These are phyloP conservation scores for Coelopa frigida DNA, from an alignment of 1,140 invertebrate species.

Conservation along the genomic window DNA sequence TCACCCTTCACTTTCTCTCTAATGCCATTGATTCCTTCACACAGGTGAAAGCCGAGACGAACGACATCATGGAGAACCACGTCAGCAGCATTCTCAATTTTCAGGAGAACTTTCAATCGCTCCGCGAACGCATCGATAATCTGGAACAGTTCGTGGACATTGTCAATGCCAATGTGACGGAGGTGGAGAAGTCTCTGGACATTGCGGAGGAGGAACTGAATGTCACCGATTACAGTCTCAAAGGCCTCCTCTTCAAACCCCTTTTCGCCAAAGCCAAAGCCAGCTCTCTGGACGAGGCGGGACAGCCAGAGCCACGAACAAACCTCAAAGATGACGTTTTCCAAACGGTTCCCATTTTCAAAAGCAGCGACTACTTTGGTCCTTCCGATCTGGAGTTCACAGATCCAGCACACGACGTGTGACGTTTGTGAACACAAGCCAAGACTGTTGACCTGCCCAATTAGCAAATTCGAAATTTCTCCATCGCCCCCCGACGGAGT, in stretches of 20 bases:
- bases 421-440: too few species aligned
- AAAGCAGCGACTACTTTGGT: constrained; percentile 28
- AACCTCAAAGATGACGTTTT: constrained; percentile 30
- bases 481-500: too few species aligned
- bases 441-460: too few species aligned
- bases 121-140: constrained; percentile 28
- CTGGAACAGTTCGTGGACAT: constrained; percentile 29
- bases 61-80: constrained; percentile 34
- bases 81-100: constrained; percentile 28
- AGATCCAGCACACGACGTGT: too few species aligned
- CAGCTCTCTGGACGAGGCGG: background rate
- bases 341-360: constrained; percentile 26
- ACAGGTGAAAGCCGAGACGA: constrained; percentile 36
- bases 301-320: constrained; percentile 9
- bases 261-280: constrained; percentile 25
- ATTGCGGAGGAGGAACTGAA: constrained; percentile 35
- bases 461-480: too few species aligned
- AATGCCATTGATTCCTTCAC: background rate
- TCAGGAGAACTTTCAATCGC: constrained; percentile 22
- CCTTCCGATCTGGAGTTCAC: background rate
- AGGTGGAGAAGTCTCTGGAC: constrained; percentile 31
- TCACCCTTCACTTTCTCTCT: background rate
- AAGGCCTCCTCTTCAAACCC: constrained; percentile 34
- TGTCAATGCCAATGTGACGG: constrained; percentile 28
- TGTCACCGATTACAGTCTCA: constrained; percentile 39